These are phyloP conservation scores for Pelecanoides urinatrix DNA, from an alignment of 2,113 vertebrate species.

Conservation along the genomic window DNA sequence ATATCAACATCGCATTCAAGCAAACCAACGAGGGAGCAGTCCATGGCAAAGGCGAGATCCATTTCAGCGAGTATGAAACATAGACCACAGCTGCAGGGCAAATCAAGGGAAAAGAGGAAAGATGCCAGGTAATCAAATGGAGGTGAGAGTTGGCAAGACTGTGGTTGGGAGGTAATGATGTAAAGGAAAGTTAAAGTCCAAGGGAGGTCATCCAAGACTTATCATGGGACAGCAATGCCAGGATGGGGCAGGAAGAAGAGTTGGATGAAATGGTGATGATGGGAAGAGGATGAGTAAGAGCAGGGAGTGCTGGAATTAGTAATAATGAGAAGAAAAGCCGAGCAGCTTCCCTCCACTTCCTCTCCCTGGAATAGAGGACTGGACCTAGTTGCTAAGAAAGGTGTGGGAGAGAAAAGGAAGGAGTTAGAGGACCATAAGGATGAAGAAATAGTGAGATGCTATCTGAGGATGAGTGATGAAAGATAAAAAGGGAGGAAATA, in stretches of 20 bases:
- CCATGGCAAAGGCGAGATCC: not conserved
- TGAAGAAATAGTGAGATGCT: not conserved
- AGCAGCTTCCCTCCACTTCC: not conserved
- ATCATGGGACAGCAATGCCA: not conserved
- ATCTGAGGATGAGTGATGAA: not conserved
- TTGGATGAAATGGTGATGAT: not conserved
- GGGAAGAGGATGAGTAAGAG: not conserved
- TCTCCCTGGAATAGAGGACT: not conserved
- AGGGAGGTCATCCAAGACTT: not conserved
- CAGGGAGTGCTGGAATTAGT: not conserved
- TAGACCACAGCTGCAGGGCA: not conserved
- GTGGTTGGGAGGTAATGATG: not conserved
- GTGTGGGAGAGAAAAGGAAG: not conserved
- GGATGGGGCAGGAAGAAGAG: not conserved
- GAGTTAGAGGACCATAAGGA: not conserved
- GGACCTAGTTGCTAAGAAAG: not conserved
- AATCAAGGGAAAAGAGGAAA: not conserved
- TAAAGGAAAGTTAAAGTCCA: not conserved
- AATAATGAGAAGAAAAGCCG: not conserved
- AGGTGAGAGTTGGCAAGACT: not conserved
- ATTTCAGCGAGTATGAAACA: not conserved
- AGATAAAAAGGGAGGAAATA: not conserved
- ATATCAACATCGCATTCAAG: rapidly evolving
- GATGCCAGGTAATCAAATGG: not conserved
- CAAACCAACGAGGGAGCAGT: not conserved